Evolutionary conservation across 2,888 invertebrate species (phyloP).

Genomic region (Baronia brevicornis): DNA sequence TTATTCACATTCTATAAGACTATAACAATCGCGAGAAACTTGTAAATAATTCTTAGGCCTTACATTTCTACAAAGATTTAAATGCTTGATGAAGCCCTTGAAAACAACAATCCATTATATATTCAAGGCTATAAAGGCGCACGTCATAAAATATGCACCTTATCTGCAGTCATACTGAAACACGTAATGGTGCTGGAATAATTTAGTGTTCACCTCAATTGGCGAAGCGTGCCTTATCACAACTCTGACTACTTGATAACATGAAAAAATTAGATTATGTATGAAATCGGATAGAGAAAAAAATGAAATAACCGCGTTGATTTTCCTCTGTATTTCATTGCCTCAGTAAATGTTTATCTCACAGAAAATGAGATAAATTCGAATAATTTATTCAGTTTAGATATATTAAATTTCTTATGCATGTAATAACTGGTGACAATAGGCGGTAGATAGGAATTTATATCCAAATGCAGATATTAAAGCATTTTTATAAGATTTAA

Average conservation of each 20-base stretch:
- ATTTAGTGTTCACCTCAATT: no score
- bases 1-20: no score
- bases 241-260: conserved; percentile 3
- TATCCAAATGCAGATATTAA: no score
- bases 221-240: conserved; percentile 13
- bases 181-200: conserved; percentile 12
- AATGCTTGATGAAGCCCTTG: not conserved
- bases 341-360: no score
- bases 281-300: not conserved
- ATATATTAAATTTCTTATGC: no score
- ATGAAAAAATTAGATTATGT: conserved; percentile 8
- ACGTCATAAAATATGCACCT: conserved; percentile 14
- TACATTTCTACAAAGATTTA: not conserved
- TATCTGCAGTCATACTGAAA: conserved; percentile 10
- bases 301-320: not conserved
- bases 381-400: no score
- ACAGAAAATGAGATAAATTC: no score
- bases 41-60: not conserved
- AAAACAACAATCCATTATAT: conserved; percentile 4
- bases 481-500: no score
- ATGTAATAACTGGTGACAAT: no score
- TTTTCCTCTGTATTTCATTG: no score
- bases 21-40: no score
- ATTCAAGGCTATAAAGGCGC: conserved; percentile 7
- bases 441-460: no score